Evolutionary conservation across 2,888 invertebrate genomes (phyloP), one percentile per base, ranked within the genome.

Genomic region (Tinea pellionella): DNA sequence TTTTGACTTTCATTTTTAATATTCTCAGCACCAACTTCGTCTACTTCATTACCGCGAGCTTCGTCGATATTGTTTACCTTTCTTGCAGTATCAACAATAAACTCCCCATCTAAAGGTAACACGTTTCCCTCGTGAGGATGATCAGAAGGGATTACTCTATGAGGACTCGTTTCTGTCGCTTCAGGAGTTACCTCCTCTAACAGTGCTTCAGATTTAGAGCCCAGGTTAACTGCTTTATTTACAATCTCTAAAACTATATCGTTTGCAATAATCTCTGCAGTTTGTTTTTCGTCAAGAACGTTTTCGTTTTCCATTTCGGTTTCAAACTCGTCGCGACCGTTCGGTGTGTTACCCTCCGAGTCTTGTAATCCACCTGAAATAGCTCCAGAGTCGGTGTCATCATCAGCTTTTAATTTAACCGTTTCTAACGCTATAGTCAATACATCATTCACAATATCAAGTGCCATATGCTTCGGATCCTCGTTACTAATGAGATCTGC

Each of bases 391-490:
- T 87, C 87, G 0, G 86, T 77, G 60, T 87, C 87, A 37, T 86
- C 84, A 58, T 87, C 87, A 43, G 77, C 66, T 72, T 87, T 84
- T 67, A 82, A 69, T 61, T 76, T 74, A 1, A 88, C 84, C 15
- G 80, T 81, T 65, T 87, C 83, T 16, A 86, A 68, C 6, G 88
- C 87, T 61, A 85, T 75, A 18, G 80, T 79, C n/a, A 88, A 65
- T 12, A 88, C 85, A 62, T 89, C 87, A 62, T 88, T 85, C 2
- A 89, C 87, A 37, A 88, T 87, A 63, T 81, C 82, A 41, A 84
- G 75, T 53, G 87, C 87, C 60, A 85, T 76, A 61, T 78, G 73
- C 64, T 84, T 81, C 3, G 85, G 85, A 64, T 86, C 82, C 61
- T 79, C 79, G 60, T 66, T 68, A 30, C 74, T 74, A 11, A 67